These are phyloP conservation scores for Meiosimyza platycephala DNA, from an alignment of 2,888 invertebrate genomes.

Conservation along the genomic window DNA sequence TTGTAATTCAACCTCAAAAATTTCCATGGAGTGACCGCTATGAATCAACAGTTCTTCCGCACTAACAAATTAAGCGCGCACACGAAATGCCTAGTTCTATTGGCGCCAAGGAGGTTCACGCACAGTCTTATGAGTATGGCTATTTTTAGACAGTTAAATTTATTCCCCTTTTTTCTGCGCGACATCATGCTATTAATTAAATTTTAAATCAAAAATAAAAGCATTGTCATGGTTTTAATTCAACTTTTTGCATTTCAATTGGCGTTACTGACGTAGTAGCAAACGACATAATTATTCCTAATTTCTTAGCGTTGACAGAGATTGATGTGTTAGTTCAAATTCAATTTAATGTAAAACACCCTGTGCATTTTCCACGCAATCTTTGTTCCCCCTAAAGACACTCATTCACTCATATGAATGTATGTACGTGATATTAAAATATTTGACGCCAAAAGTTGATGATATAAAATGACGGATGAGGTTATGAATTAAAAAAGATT, in stretches of 20 bases:
- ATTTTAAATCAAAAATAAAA: conserved; percentile 18
- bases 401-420: conserved; percentile 2
- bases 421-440: conserved; percentile 19
- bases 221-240: conserved; percentile 37
- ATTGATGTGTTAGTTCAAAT: conserved; percentile 50
- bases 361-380: background rate
- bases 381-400: conserved; percentile 3
- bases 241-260: conserved; percentile 24
- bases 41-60: too few relatives aligned
- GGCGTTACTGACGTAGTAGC: background rate
- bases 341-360: conserved; percentile 34
- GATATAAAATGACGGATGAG: conserved; percentile 34
- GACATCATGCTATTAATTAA: background rate
- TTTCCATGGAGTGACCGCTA: too few relatives aligned
- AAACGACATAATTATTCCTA: conserved; percentile 47
- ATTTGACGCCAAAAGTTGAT: background rate
- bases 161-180: conserved; percentile 19
- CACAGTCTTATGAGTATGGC: too few relatives aligned
- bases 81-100: too few relatives aligned
- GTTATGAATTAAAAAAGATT: conserved; percentile 38
- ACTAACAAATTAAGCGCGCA: too few relatives aligned
- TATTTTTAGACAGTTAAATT: too few relatives aligned
- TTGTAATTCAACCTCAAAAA: too few relatives aligned
- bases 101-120: too few relatives aligned
- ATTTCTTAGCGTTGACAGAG: conserved; percentile 50